Evolutionary conservation across 1,140 invertebrate genomes (phyloP), one percentile per base, ranked within the genome.

Genomic region (Drosophila obscura): DNA sequence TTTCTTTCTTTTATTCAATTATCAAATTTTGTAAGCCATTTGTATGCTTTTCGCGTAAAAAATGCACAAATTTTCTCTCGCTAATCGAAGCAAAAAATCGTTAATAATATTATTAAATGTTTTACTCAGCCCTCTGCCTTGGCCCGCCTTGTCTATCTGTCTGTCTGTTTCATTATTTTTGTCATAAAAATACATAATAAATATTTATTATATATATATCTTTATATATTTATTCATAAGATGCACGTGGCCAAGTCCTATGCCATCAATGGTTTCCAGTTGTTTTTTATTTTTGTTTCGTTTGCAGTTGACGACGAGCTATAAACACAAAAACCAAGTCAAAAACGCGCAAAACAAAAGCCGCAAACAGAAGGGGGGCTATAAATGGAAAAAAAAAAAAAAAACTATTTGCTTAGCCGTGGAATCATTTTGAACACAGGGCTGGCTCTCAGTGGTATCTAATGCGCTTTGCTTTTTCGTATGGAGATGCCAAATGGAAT

Each of bases 51-150:
- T 74, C 65, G 80, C 76, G 73, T 88, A 80, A 80, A 87, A 83
- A 88, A 89, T 88, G 84, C 80, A 83, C 79, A 88, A 88, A 69
- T 62, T 39, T 81, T 76, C 66, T 77, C 64, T 83, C 78, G 77
- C 83, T 88, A 88, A 83, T 88, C 76, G 84, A 88, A 88, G 84
- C 80, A 83, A 88, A 88, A 88, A 88, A 83, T 80, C 72, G 63
- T 79, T 88, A 76, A 85, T 88, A 67, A 68, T 82, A 73, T 72
- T 77, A 60, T 80, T 82, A 83, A 83, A 77, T 82, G 79, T 82
- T 81, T 82, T 43, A 51, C 24, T 64, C 64, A 58, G 35, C 35
- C 35, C 11, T 13, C 35, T 13, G 35, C 35, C 11, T 39, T 5
- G 51, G 44, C 41, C 45, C 44, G 53, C n/a, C 11, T 43, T 50